These are phyloP conservation scores for Rachycentron canadum DNA, from an alignment of 2,797 vertebrate species.

Conservation along the genomic window DNA sequence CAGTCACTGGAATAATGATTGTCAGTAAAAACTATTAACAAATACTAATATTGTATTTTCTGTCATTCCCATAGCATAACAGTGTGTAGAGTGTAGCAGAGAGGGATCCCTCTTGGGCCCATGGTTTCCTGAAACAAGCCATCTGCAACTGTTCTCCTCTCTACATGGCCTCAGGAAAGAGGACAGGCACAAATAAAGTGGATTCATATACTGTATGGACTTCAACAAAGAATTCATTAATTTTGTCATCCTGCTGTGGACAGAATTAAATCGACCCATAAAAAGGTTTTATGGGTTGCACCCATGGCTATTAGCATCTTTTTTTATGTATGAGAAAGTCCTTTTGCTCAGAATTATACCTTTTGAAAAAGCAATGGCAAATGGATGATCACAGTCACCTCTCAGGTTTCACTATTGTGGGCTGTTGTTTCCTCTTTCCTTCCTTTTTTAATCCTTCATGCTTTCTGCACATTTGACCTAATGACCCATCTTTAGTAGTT, in stretches of 20 bases:
- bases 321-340: slow-evolving; percentile 51
- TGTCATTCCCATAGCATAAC: not conserved
- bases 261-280: slow-evolving; percentile 53
- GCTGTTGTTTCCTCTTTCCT: slow-evolving; percentile 20
- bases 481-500: slow-evolving; percentile 56
- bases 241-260: slow-evolving; percentile 63
- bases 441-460: slow-evolving; percentile 26
- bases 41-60: not conserved
- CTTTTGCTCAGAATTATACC: slow-evolving; percentile 26
- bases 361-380: not conserved
- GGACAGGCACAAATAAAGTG: slow-evolving; percentile 69
- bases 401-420: slow-evolving; percentile 17
- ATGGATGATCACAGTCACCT: slow-evolving; percentile 13
- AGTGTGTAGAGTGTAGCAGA: slow-evolving; percentile 61
- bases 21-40: not conserved
- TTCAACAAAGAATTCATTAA: slow-evolving; percentile 71
- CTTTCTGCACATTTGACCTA: slow-evolving; percentile 46
- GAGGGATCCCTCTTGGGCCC: slow-evolving; percentile 80
- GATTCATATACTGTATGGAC: slow-evolving; percentile 66
- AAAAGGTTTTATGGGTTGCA: slow-evolving; percentile 60
- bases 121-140: slow-evolving; percentile 83
- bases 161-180: slow-evolving; percentile 73
- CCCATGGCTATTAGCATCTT: slow-evolving; percentile 57
- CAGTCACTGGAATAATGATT: slow-evolving; percentile 1
- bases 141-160: slow-evolving; percentile 81